phyloP scores from a whole-genome alignment of 2,797 vertebrate genomes.

The Chiloscyllium punctatum region DNA sequence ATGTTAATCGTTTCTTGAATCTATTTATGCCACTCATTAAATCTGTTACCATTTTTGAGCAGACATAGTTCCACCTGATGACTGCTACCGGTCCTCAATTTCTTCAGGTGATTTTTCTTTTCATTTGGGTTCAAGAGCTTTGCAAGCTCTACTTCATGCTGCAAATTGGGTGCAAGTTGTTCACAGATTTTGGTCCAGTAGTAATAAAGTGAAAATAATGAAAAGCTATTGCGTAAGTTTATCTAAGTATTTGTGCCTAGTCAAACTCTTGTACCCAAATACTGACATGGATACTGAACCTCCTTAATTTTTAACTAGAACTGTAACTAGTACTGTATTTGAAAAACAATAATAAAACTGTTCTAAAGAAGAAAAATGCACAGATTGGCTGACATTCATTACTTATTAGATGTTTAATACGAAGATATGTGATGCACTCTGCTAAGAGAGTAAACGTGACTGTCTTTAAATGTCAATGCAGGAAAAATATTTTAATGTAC shows the following conservation, averaged over 20 bases:
- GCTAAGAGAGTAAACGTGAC: not conserved
- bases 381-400: not conserved
- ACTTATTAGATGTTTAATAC: not conserved
- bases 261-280: too few relatives aligned
- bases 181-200: too few relatives aligned
- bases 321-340: not conserved
- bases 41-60: not conserved
- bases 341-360: not conserved
- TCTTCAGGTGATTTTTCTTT: too few relatives aligned
- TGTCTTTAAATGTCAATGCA: not conserved
- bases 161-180: too few relatives aligned
- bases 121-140: too few relatives aligned
- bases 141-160: too few relatives aligned
- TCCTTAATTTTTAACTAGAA: not conserved
- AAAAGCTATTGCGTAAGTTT: too few relatives aligned
- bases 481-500: not conserved
- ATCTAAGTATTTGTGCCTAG: too few relatives aligned
- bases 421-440: not conserved
- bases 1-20: not conserved
- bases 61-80: not conserved
- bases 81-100: not conserved
- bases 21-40: not conserved
- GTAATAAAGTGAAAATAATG: too few relatives aligned
- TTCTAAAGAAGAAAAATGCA: not conserved
- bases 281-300: too few relatives aligned